Conservation (phyloP, 2,888 invertebrate genomes). For the Conomelus anceps region DNA sequence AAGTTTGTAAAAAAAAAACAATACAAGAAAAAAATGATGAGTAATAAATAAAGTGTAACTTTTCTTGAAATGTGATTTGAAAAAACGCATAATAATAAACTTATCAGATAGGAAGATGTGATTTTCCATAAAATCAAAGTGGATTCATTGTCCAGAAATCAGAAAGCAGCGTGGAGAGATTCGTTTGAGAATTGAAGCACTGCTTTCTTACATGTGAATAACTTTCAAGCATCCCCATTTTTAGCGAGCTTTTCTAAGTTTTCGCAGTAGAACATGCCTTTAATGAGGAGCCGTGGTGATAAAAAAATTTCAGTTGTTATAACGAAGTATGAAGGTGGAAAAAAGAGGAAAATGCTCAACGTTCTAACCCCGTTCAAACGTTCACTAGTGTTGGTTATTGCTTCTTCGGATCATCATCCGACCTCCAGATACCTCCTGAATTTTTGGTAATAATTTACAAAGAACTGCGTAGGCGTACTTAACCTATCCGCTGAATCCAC, state of each 20-base stretch:
- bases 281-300: neutral
- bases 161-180: too few species aligned
- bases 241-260: too few species aligned
- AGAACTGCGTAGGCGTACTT: neutral
- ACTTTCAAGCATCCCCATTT: neutral
- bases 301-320: neutral
- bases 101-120: too few species aligned
- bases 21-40: too few species aligned
- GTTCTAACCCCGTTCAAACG: neutral
- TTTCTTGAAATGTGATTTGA: too few species aligned
- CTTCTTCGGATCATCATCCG: neutral
- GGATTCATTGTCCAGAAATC: too few species aligned
- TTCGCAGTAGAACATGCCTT: neutral
- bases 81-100: too few species aligned
- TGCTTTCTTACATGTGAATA: neutral
- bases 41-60: too few species aligned
- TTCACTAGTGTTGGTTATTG: neutral
- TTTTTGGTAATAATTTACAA: neutral
- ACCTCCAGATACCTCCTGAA: neutral
- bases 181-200: neutral
- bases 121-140: too few species aligned
- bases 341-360: neutral
- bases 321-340: neutral
- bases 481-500: neutral
- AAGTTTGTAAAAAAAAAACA: too few species aligned